phyloP scores from a whole-genome alignment of 2,888 invertebrate species.

The Rutpela maculata region DNA sequence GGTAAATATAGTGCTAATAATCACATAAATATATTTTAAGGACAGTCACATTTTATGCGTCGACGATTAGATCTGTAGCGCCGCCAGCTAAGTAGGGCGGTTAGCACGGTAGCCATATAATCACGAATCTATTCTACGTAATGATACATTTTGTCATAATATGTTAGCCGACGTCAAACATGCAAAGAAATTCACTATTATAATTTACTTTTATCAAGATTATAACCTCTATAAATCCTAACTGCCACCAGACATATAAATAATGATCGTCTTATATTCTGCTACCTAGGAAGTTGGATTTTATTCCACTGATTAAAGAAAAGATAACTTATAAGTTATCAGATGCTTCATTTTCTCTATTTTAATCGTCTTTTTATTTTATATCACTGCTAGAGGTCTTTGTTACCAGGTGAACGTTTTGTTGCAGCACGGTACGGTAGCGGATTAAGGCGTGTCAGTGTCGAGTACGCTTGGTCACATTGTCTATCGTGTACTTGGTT shows the following conservation, averaged over 20 bases:
- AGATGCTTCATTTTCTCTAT: constrained; percentile 4
- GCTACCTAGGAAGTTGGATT: constrained; percentile 48
- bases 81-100: constrained; percentile 50
- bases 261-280: constrained; percentile 52
- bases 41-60: constrained; percentile 50
- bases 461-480: too few species aligned
- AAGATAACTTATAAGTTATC: constrained; percentile 26
- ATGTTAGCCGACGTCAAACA: constrained; percentile 49
- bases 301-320: constrained; percentile 28
- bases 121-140: constrained; percentile 47
- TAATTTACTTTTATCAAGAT: constrained; percentile 60
- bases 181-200: constrained; percentile 57
- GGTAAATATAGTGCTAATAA: constrained; percentile 36
- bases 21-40: constrained; percentile 28
- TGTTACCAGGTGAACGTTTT: neutral
- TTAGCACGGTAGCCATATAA: constrained; percentile 56
- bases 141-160: constrained; percentile 57
- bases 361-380: neutral
- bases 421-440: too few species aligned
- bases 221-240: constrained; percentile 53
- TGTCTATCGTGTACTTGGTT: too few species aligned
- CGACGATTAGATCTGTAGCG: constrained; percentile 46
- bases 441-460: too few species aligned
- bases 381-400: neutral
- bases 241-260: constrained; percentile 54